These are phyloP conservation scores for Onthophagus taurus DNA, from an alignment of 1,140 invertebrate species.

Conservation along the genomic window DNA sequence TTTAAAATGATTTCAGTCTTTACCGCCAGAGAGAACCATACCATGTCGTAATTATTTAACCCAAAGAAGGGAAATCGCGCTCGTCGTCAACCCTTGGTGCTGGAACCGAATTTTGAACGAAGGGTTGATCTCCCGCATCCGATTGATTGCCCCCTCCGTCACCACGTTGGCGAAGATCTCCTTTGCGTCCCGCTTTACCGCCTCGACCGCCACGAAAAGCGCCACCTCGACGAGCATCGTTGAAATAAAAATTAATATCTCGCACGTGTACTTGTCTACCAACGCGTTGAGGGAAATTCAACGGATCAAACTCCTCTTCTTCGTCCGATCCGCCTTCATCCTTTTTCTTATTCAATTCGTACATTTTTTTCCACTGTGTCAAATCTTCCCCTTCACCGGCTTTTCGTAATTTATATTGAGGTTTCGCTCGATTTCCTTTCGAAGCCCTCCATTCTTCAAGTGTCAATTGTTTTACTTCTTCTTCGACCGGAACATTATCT, in stretches of 20 bases:
- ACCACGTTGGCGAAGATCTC: background rate
- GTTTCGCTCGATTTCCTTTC: background rate
- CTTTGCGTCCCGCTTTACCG: background rate
- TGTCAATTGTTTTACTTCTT: background rate
- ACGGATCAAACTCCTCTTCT: background rate
- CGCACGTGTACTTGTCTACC: background rate
- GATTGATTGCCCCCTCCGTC: too few species aligned
- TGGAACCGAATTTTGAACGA: background rate
- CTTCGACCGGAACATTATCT: too few species aligned
- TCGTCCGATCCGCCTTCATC: background rate
- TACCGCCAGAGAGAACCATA: too few species aligned
- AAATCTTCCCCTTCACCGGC: too few species aligned
- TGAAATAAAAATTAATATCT: background rate
- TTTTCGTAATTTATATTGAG: background rate
- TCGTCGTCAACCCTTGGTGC: background rate
- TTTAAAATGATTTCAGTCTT: too few species aligned
- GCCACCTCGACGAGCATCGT: background rate
- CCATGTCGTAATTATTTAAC: too few species aligned
- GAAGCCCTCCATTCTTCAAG: background rate
- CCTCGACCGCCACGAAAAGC: background rate
- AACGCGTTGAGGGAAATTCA: background rate
- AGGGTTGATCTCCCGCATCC: background rate
- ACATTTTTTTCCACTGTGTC: background rate
- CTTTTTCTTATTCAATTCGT: conserved; percentile 1
- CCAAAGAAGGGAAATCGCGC: background rate